Evolutionary conservation across 2,888 invertebrate species (phyloP), one percentile per base, ranked within the genome.

Genomic region (Campoplex nolae): DNA sequence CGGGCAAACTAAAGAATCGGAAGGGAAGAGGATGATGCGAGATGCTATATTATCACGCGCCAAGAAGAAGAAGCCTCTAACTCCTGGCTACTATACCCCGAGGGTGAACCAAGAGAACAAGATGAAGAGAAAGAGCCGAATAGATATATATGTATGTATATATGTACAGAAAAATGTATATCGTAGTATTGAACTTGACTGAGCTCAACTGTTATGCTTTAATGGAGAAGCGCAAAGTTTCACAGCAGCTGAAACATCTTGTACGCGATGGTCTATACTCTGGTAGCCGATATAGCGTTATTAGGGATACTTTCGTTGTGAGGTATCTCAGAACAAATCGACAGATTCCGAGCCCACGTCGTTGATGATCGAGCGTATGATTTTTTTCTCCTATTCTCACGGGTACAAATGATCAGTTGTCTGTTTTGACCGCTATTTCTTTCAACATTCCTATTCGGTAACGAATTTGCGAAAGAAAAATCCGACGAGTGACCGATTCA

Each of bases 1-100:
- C 45, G 62, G 28, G 82, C 54, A 68, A 79, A 79, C 79, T 74
- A 62, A 75, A 84, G 84, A 79, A 79, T 79, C 78, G 84, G 74
- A 79, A 75, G 75, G 79, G 84, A 77, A 67, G 73, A 75, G 58
- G 54, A 75, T 74, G 79, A 84, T 84, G 45, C 76, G 70, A 76
- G 70, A 80, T 58, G 58, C 74, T 79, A 74, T 80, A 80, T 80
- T 84, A 79, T 70, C 79, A 65, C 79, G 76, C 32, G 81, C 83
- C 62, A 76, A 56, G 42, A 79, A 84, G 78, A 38, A 78, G 78
- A 51, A 58, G 68, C 83, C 68, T 83, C 68, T 58, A 67, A 23
- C 56, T 74, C 42, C 56, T 58, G 67, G 3, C 56, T 32, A 35
- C 13, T 74, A 81, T 78, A 83, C 86, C 85, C 74, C 54, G 62